These are phyloP conservation scores for Cyprinodon brontotheroides DNA, from an alignment of 2,113 vertebrate species.

Conservation along the genomic window DNA sequence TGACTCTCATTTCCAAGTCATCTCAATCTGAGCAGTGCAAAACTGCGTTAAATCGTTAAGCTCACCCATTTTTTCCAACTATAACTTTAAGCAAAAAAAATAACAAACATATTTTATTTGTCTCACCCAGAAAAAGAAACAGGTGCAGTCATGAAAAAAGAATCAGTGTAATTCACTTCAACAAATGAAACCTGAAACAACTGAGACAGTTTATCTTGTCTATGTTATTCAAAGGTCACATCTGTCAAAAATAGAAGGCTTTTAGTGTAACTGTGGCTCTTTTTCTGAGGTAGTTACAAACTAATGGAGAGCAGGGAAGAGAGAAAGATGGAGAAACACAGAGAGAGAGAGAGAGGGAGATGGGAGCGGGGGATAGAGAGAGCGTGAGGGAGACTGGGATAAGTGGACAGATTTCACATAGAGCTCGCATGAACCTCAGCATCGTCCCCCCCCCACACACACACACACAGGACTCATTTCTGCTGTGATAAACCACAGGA, in stretches of 20 bases:
- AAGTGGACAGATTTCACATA: conserved; percentile 61
- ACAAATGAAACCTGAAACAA: not conserved
- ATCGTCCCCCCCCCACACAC: conserved; percentile 38
- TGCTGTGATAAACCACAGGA: conserved; percentile 24
- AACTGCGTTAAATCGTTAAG: not conserved
- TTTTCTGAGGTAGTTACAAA: conserved; percentile 19
- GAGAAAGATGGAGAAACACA: not conserved
- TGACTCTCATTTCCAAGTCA: too few relatives aligned
- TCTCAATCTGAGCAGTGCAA: not conserved
- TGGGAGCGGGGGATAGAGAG: conserved; percentile 1
- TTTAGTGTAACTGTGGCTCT: conserved; percentile 19
- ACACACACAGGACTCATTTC: conserved; percentile 43
- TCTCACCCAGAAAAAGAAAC: not conserved
- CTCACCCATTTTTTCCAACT: not conserved
- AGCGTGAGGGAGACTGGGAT: conserved; percentile 27
- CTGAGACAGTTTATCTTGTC: not conserved
- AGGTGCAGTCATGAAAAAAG: not conserved
- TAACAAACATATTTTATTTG: not conserved
- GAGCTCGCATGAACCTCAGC: conserved; percentile 61
- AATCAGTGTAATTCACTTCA: not conserved
- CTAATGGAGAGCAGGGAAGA: conserved; percentile 36
- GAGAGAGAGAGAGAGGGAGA: not conserved
- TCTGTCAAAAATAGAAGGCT: conserved; percentile 41
- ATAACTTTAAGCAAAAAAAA: not conserved
- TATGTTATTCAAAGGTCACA: conserved; percentile 17